These are phyloP conservation scores for Trichopoda pennipes DNA, from an alignment of 2,888 invertebrate species.

Conservation along the genomic window DNA sequence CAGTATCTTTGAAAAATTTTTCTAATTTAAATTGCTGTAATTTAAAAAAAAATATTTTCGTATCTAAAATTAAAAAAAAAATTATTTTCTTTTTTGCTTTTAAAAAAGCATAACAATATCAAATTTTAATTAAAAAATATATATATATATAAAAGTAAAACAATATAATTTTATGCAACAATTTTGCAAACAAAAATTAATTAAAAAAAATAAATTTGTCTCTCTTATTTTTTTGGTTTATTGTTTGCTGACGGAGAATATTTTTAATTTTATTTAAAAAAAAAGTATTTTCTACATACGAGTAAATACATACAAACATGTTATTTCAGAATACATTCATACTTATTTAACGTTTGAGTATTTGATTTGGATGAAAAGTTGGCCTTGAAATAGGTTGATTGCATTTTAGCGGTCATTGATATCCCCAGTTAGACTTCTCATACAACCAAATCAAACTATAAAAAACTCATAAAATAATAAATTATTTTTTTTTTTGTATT, in stretches of 20 bases:
- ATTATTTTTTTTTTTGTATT: neutral
- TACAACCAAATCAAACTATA: slow-evolving; percentile 65
- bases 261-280: neutral
- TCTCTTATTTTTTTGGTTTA: neutral
- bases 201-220: neutral
- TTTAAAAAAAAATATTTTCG: no score
- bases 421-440: slow-evolving; percentile 51
- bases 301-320: no score
- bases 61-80: no score
- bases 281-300: neutral
- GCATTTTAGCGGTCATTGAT: slow-evolving; percentile 79
- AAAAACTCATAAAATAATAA: slow-evolving; percentile 54
- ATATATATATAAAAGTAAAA: neutral
- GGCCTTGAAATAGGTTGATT: slow-evolving; percentile 80
- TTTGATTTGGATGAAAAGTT: slow-evolving; percentile 70
- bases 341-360: slow-evolving; percentile 1
- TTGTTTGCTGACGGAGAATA: neutral
- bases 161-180: neutral
- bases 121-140: neutral
- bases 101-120: neutral
- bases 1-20: no score
- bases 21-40: no score
- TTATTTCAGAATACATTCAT: neutral
- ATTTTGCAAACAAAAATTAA: neutral
- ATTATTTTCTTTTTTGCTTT: no score